A percentile compares a stretch with the other conserved stretches of the same genome.
Conservation (phyloP, 2,113 vertebrate genomes). For the Gallinago media region DNA sequence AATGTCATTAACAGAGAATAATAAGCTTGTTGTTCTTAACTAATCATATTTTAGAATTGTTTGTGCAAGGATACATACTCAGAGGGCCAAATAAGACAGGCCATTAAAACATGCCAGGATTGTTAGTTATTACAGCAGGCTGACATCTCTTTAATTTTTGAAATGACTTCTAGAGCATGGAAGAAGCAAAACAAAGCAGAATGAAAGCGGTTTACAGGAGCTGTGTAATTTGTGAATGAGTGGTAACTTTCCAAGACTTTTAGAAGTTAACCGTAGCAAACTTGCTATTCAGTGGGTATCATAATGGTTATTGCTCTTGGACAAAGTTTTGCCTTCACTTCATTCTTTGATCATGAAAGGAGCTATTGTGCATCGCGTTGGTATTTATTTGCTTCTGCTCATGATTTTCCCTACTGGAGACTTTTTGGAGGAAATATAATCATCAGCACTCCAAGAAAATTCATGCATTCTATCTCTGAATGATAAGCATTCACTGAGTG, state of each 20-base stretch:
- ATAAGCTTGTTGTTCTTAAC: not conserved
- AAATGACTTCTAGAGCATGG: not conserved
- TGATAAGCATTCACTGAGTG: not conserved
- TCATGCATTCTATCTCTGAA: not conserved
- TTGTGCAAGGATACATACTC: not conserved
- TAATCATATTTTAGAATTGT: constrained; percentile 16
- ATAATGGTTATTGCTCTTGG: not conserved
- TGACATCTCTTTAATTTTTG: not conserved
- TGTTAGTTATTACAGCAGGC: not conserved
- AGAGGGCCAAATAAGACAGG: not conserved
- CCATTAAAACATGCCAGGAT: not conserved
- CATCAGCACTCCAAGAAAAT: not conserved
- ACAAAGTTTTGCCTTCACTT: not conserved
- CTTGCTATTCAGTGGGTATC: not conserved
- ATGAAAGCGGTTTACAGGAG: not conserved
- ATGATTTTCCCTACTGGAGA: not conserved
- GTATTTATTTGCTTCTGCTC: not conserved
- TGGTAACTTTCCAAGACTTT: not conserved
- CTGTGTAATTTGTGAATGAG: not conserved
- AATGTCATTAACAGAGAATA: constrained; percentile 1
- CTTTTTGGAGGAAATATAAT: not conserved
- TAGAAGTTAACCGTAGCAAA: not conserved
- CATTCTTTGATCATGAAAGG: not conserved
- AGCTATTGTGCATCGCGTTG: not conserved
- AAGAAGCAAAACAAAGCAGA: not conserved